Base-by-base conservation (phyloP, 1,140 invertebrate genomes). In the Bactericera cockerelli region DNA sequence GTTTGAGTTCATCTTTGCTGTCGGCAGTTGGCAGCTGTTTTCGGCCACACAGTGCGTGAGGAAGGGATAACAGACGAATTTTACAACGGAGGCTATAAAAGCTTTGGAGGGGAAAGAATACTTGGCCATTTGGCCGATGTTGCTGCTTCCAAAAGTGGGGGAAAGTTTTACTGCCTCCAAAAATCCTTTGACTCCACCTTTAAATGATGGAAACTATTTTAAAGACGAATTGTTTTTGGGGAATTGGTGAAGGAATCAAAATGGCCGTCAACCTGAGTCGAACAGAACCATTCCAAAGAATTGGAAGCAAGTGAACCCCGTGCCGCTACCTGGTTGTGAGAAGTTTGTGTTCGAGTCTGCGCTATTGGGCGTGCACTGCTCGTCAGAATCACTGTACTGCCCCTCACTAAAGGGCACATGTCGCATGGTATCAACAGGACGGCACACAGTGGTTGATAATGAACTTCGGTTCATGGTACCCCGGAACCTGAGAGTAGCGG, bases 391-490 rank as follows among this genome's bases (percentile, higher is more conserved):
- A 66, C 1, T 63, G 64, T 24, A 67, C 66, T 21, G 66, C 67
- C 8, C 64, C 67, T 21, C 68, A 69, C 22, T 49, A 16, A 49
- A 16, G 4, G 61, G 61, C 1, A 66, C 66, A 0, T 59, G 60
- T 28, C 90, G 89, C 71, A 94, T 93, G 90, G 82, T 84, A 1
- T 55, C 75, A 0, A 74, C 63, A 1, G 89, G 93, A 68, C 81
- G 81, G 0, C 80, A 79, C 72, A 84, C 89, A 0, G 89, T 94
- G 0, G 84, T 93, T 0, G 88, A 93, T 72, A 79, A 86, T 0
- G 70, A 84, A 63, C 67, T 93, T 2, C 71, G 81, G 63, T 87
- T 90, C 0, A 82, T 89, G 63, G 84, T 86, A 0, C 69, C 87
- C 0, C 74, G 79, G 42, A 84, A 85, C 0, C 68, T 92, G n/a